Conservation (phyloP, 2,888 invertebrate genomes). For the Incurvaria masculella region DNA sequence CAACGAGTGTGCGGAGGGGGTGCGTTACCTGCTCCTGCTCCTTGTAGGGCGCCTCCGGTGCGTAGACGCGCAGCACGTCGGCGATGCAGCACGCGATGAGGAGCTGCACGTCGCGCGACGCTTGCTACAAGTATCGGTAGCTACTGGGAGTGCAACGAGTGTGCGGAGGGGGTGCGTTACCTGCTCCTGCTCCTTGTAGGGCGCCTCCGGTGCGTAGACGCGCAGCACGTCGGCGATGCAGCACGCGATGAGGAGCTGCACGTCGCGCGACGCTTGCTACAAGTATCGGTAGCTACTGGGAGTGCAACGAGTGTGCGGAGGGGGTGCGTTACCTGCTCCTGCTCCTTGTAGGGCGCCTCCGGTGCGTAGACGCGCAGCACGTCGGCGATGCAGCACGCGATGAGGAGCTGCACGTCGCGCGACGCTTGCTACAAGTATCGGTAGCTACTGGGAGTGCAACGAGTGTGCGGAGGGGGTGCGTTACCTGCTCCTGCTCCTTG, state of each 20-base stretch:
- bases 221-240: slow-evolving; percentile 96
- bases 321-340: slow-evolving; percentile 94
- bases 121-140: too few relatives aligned
- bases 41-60: slow-evolving; percentile 97
- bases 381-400: slow-evolving; percentile 97
- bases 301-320: too few relatives aligned
- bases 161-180: too few relatives aligned
- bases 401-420: slow-evolving; percentile 89
- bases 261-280: slow-evolving; percentile 88
- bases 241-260: slow-evolving; percentile 92
- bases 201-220: slow-evolving; percentile 97
- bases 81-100: slow-evolving; percentile 97
- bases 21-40: slow-evolving; percentile 95
- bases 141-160: too few relatives aligned
- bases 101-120: slow-evolving; percentile 89
- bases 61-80: slow-evolving; percentile 93
- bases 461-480: too few relatives aligned
- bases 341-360: slow-evolving; percentile 96
- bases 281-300: too few relatives aligned
- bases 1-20: too few relatives aligned
- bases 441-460: too few relatives aligned
- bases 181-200: slow-evolving; percentile 94
- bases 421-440: too few relatives aligned
- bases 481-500: slow-evolving; percentile 93
- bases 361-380: slow-evolving; percentile 96